Evolutionary conservation across 2,797 vertebrate genomes (phyloP).

Genomic region (Sardinella longiceps): DNA sequence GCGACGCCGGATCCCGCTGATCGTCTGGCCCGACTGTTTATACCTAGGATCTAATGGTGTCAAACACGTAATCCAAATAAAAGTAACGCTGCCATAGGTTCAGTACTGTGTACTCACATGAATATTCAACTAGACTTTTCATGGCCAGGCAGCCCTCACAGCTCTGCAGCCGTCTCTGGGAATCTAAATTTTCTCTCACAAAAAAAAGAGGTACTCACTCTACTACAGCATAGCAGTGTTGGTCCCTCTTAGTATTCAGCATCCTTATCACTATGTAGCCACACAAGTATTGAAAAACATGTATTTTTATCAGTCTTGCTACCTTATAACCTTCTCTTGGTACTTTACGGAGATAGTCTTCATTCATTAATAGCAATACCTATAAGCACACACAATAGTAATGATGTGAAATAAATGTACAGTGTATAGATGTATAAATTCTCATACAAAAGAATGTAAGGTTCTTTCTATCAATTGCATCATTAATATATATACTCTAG

Average conservation of each 20-base stretch:
- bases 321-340: neutral
- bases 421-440: neutral
- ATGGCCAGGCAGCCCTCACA: conserved; percentile 2
- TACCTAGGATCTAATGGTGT: conserved; percentile 75
- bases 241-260: neutral
- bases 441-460: neutral
- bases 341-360: neutral
- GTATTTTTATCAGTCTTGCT: neutral
- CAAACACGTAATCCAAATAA: conserved; percentile 74
- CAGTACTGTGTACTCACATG: conserved; percentile 68
- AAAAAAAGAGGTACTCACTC: neutral
- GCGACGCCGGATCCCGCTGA: neutral
- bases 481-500: neutral
- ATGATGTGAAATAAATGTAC: neutral
- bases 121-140: conserved; percentile 65
- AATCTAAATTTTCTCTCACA: neutral
- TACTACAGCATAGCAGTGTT: neutral
- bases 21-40: conserved; percentile 64
- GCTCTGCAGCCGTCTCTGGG: neutral
- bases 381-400: neutral
- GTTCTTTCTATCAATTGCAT: neutral
- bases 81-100: conserved; percentile 69
- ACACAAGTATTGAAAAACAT: neutral
- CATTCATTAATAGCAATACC: neutral
- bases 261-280: neutral